These are phyloP conservation scores for Uromys caudimaculatus DNA, from an alignment of 2,797 vertebrate species.

Conservation along the genomic window DNA sequence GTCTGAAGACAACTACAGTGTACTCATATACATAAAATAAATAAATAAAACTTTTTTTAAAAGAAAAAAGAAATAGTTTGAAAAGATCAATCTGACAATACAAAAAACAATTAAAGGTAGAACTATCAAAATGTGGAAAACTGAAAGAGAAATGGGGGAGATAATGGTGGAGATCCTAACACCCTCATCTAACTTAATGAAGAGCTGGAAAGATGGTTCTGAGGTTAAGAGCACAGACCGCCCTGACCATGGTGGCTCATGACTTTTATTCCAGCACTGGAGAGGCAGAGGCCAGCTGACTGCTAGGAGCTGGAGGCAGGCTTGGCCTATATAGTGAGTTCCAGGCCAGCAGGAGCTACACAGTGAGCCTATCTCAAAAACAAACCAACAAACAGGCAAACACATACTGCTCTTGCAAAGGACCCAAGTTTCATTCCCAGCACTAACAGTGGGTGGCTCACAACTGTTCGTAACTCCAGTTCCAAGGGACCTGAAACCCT, in stretches of 20 bases:
- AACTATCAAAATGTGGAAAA: background rate
- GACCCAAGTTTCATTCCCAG: background rate
- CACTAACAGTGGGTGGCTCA: background rate
- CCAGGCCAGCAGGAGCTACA: background rate
- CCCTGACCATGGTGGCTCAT: background rate
- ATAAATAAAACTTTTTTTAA: too few relatives aligned
- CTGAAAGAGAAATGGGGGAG: background rate
- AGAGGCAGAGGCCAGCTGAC: background rate
- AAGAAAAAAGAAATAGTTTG: background rate
- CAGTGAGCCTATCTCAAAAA: background rate
- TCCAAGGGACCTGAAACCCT: background rate
- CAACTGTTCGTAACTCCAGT: background rate
- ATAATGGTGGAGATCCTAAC: background rate
- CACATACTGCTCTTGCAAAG: background rate
- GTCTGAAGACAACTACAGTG: too few relatives aligned
- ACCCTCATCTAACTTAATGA: background rate
- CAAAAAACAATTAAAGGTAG: background rate
- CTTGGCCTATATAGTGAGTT: background rate
- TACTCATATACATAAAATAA: too few relatives aligned
- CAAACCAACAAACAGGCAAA: background rate
- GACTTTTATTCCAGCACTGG: too few relatives aligned
- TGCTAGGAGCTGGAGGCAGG: background rate
- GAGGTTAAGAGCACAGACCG: background rate
- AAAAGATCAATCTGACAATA: background rate
- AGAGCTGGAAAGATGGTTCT: background rate